phyloP scores from a whole-genome alignment of 2,888 invertebrate genomes.

The Drosophila hawaiiensis region DNA sequence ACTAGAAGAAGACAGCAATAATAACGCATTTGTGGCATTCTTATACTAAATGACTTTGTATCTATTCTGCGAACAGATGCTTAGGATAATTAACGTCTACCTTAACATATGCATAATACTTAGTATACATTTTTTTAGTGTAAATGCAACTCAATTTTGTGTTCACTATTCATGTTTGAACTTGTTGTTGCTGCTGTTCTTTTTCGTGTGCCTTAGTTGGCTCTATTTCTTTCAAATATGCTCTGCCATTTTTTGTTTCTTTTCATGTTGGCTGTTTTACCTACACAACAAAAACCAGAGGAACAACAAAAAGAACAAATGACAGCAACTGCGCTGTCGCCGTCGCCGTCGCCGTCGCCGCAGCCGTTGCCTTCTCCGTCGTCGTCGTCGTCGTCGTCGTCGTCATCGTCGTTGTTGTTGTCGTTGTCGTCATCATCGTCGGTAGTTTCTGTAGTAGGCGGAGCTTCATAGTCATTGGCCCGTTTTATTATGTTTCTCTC shows the following conservation, averaged over 20 bases:
- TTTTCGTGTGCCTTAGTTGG: constrained; percentile 16
- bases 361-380: constrained; percentile 16
- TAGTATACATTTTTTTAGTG: background rate
- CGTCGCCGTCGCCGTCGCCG: constrained; percentile 5
- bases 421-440: constrained; percentile 55
- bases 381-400: constrained; percentile 1
- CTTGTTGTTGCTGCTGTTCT: constrained; percentile 2
- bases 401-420: constrained; percentile 29
- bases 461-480: constrained; percentile 84
- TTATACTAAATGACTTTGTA: background rate
- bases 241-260: constrained; percentile 65
- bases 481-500: constrained; percentile 78
- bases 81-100: background rate
- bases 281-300: constrained; percentile 48
- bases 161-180: constrained; percentile 5
- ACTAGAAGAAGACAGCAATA: background rate
- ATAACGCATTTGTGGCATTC: background rate
- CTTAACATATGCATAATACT: background rate
- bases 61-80: background rate
- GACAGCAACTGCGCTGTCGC: constrained; percentile 50
- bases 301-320: constrained; percentile 49
- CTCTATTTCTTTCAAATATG: constrained; percentile 37
- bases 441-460: constrained; percentile 82
- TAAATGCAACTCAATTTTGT: background rate
- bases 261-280: constrained; percentile 55